These are phyloP conservation scores for Spondyliosoma cantharus DNA, from an alignment of 2,797 vertebrate genomes.

Conservation along the genomic window DNA sequence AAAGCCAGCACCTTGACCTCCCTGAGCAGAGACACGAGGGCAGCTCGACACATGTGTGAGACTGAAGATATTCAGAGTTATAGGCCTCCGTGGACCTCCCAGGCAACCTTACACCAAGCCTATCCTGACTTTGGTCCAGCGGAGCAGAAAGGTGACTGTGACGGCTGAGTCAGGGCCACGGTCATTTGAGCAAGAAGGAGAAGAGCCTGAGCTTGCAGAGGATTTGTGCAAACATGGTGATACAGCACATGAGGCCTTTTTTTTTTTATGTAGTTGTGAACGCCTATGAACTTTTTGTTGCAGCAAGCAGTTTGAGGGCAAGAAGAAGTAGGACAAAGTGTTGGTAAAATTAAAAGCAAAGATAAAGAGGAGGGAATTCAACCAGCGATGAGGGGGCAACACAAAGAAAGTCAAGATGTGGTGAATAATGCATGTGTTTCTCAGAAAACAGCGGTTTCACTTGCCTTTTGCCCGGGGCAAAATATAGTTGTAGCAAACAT, in stretches of 20 bases:
- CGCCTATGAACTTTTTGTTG: conserved; percentile 31
- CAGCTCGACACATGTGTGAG: conserved; percentile 24
- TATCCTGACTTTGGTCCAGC: conserved; percentile 53
- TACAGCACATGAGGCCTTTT: conserved; percentile 21
- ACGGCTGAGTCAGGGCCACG: conserved; percentile 25
- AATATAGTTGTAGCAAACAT: conserved; percentile 27
- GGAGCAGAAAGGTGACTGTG: conserved; percentile 76
- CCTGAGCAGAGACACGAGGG: conserved; percentile 29
- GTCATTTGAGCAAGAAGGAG: conserved; percentile 21
- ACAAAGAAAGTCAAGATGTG: conserved; percentile 31
- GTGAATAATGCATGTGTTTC: conserved; percentile 64
- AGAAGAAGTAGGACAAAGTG: conserved; percentile 57
- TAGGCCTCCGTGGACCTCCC: conserved; percentile 28
- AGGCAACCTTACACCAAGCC: conserved; percentile 37
- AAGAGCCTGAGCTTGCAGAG: conserved; percentile 44
- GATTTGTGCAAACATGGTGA: conserved; percentile 50
- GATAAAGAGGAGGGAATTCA: conserved; percentile 31
- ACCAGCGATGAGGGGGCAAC: conserved; percentile 24
- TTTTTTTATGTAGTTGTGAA: conserved; percentile 20
- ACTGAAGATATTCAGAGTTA: conserved; percentile 55
- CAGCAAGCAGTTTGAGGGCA: conserved; percentile 33
- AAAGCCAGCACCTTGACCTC: conserved; percentile 72
- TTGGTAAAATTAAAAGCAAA: conserved; percentile 45
- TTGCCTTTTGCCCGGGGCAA: conserved; percentile 32
- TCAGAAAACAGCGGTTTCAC: conserved; percentile 40